Base-by-base conservation (phyloP, 2,888 invertebrate species). In the Scaptomyza caliginosa region DNA sequence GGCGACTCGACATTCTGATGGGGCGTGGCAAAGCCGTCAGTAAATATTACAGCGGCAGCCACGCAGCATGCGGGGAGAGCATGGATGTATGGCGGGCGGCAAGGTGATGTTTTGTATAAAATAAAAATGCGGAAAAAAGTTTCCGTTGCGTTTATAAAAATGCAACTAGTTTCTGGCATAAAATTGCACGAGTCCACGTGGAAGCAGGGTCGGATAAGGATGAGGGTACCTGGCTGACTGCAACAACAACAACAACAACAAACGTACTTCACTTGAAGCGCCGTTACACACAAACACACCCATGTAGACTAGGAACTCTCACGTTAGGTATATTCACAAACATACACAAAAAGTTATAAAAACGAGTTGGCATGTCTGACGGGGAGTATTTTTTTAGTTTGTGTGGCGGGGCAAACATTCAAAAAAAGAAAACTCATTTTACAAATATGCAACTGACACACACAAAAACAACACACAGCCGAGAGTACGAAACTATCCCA, bases 41-140 rank as follows among this genome's bases (percentile, higher is more conserved):
- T 83, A 86, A 83, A 81, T 80, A 81, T 81, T 63, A 83, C 77
- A 63, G 58, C 65, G 51, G 32, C 59, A 82, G 76, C 70, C 76
- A 78, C 64, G 79, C 80, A 70, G 49, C 17, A 42, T 36, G 7
- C 43, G 17, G n/a, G 7, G 13, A 21, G 1, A n/a, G n/a, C n/a
- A n/a, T n/a, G n/a, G n/a, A n/a, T n/a, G n/a, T n/a, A n/a, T n/a
- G n/a, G n/a, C n/a, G n/a, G n/a, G n/a, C n/a, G n/a, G n/a, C n/a
- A n/a, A n/a, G 16, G 16, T 8, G 34, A 16, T 34, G 34, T 34
- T 34, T 34, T 58, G 62, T 52, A 43, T 52, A 46, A 67, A 59
- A 64, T 63, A 59, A 72, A 69, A 67, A 62, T 59, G 66, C 60
- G 66, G 68, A 64, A 74, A 34, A 77, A 77, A 77, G 54, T 58